A percentile compares a stretch with the other conserved stretches of the same genome.
phyloP scores from a whole-genome alignment of 2,113 vertebrate species.

The Acanthochromis polyacanthus region DNA sequence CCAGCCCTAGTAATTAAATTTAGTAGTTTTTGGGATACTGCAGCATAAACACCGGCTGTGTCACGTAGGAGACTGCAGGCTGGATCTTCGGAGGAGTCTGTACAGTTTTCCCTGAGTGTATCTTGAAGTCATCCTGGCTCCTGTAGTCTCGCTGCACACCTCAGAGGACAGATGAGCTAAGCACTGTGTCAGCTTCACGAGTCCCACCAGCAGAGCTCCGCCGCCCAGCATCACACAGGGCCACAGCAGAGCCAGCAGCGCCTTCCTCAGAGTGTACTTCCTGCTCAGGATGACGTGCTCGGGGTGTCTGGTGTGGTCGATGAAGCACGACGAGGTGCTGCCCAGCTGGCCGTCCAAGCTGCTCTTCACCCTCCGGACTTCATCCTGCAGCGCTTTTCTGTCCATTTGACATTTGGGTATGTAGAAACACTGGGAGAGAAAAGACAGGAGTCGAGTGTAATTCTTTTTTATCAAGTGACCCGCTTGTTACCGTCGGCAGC shows the following conservation, averaged over 20 bases:
- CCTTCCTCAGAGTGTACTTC: conserved; percentile 71
- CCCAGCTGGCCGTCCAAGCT: conserved; percentile 72
- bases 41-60: not conserved
- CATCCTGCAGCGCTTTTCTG: conserved; percentile 69
- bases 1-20: not conserved
- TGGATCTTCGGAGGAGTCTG: conserved; percentile 54
- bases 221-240: conserved; percentile 85
- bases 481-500: conserved; percentile 13
- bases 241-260: conserved; percentile 85
- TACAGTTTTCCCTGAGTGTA: conserved; percentile 60
- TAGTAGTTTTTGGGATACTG: conserved; percentile 3
- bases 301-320: conserved; percentile 57
- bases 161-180: conserved; percentile 79
- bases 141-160: conserved; percentile 32
- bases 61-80: conserved; percentile 52
- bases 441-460: conserved; percentile 13
- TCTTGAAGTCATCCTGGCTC: conserved; percentile 27
- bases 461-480: conserved; percentile 32
- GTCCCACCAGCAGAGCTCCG: conserved; percentile 84
- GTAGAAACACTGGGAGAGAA: conserved; percentile 86
- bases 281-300: conserved; percentile 78
- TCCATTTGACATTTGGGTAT: conserved; percentile 84
- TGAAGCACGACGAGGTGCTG: conserved; percentile 73
- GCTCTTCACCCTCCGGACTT: conserved; percentile 78
- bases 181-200: conserved; percentile 87